Base-by-base conservation (phyloP, 2,797 vertebrate species). In the Eidolon dupreanum region DNA sequence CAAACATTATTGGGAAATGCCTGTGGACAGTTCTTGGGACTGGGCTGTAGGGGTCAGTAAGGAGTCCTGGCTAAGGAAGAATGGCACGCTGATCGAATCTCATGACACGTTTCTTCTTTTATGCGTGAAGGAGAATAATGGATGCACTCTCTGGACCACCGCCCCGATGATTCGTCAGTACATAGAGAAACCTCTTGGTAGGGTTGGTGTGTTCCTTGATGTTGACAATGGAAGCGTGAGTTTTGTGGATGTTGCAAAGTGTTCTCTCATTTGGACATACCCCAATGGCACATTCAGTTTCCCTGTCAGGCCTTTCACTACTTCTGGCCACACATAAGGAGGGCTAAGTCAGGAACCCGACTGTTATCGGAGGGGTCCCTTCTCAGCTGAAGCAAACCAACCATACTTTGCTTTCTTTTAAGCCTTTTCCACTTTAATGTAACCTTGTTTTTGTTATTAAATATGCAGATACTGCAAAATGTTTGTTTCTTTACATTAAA, bases 41-140 rank as follows among this genome's bases (percentile, higher is more conserved):
- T 61, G 28, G 41, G 74, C 41, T 59, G 1, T 68, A 53, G 51
- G 51, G 2, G n/a, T 90, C 36, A 49, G 38, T 31, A 49, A 17
- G 6, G 55, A 78, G 24, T 9, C 90, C 24, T 59, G 12, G 24
- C 1, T 66, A 8, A 90, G 36, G 31, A 70, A 38, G n/a, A 31
- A 0, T 4, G 6, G 1, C 38, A 31, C 46, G 16, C 3, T n/a
- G 11, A 3, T 11, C 0, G 2, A 7, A 1, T 71, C 46, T 46
- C 8, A 61, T 2, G 70, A 31, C 1, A 28, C 22, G 3, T 83
- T 90, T 82, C 46, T 94, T 4, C 59, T 89, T 24, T n/a, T 78
- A 15, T 3, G 46, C 57, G 33, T 49, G 6, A 92, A 46, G 31
- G 31, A 68, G 7, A 33, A 65, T 2, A 16, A 49, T 31, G 12